Percentiles rank a stretch among this genome's conserved stretches.
Evolutionary conservation across 2,797 vertebrate species (phyloP).

Genomic region (Clarias laeviceps): DNA sequence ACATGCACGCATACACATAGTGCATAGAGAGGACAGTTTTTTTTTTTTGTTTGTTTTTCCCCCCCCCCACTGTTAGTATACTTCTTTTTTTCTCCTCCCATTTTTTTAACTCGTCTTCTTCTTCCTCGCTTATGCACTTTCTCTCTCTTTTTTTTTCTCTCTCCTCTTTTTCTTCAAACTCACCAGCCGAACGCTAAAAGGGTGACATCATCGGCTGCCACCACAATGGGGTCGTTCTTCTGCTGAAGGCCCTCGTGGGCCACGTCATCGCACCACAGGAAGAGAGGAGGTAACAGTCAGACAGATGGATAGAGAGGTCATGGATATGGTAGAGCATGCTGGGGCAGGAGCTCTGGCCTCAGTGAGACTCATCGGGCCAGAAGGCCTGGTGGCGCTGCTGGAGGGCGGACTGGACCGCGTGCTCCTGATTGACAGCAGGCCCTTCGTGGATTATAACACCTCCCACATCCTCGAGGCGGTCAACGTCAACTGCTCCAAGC

Average conservation of each 20-base stretch:
- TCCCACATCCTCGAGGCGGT: conserved; percentile 92
- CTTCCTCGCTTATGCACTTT: conserved; percentile 9
- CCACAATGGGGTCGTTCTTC: conserved; percentile 83
- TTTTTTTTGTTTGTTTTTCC: not conserved
- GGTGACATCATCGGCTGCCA: conserved; percentile 81
- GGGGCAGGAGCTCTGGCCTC: conserved; percentile 41
- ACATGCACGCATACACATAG: conserved; percentile 30
- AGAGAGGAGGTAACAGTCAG: conserved; percentile 54
- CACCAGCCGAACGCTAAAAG: conserved; percentile 69
- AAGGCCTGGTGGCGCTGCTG: conserved; percentile 88
- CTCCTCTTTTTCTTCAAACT: conserved; percentile 37
- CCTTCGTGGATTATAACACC: conserved; percentile 93
- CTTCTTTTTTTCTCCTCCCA: not conserved
- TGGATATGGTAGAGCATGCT: conserved; percentile 34
- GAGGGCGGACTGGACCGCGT: conserved; percentile 86
- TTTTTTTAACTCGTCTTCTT: conserved; percentile 19
- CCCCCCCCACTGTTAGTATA: not conserved
- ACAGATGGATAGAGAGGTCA: conserved; percentile 61
- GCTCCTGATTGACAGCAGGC: conserved; percentile 92
- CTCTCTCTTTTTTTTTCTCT: not conserved
- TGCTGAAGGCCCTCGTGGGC: conserved; percentile 75
- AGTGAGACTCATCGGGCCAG: conserved; percentile 76
- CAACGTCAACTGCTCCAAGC: conserved; percentile 96
- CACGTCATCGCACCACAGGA: conserved; percentile 72
- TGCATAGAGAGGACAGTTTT: conserved; percentile 41